Evolutionary conservation across 2,888 invertebrate genomes (phyloP), one percentile per base, ranked within the genome.

Genomic region (Mactromeris polynyma): DNA sequence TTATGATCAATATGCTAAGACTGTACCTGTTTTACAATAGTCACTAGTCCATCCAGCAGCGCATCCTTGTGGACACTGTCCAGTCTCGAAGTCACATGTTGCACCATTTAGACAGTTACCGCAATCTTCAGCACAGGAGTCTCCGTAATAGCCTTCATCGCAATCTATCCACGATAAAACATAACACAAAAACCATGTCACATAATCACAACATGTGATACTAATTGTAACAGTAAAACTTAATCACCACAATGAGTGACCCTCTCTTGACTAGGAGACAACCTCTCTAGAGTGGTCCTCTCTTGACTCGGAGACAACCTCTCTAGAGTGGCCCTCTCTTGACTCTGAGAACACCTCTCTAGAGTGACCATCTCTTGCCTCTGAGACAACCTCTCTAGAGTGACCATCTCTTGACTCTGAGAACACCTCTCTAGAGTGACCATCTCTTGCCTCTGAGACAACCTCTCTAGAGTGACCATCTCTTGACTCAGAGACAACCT

Each of bases 91-190:
- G 54, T 93, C 69, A 89, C 93, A 93, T n/a, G 38, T 46, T 31
- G 46, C 82, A 19, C 79, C 83, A 36, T 90, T 80, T 17, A 83
- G 77, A 89, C 95, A 95, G 19, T 90, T 86, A 11, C 95, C 95
- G 91, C 95, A 95, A 1, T 46, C 78, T 38, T 81, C 54, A 4
- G 79, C 64, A 88, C 95, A 95, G 87, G 94, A 91, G 26, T 79
- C 81, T n/a, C 94, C 94, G 90, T 88, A 95, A 2, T 64, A 86
- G 19, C 90, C 90, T 17, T 73, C 77, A 26, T 79, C 73, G 92
- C 94, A 94, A 7, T 81, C 94, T 94, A 26, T 64, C 11, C n/a
- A 26, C 26, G n/a, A 26, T 26, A 26, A n/a, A n/a, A 26, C 2
- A 58, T 14, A 58, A 58, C 58, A n/a, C 2, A 58, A 42, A 9